phyloP scores from a whole-genome alignment of 2,113 vertebrate species.

The Proterorhinus semilunaris region DNA sequence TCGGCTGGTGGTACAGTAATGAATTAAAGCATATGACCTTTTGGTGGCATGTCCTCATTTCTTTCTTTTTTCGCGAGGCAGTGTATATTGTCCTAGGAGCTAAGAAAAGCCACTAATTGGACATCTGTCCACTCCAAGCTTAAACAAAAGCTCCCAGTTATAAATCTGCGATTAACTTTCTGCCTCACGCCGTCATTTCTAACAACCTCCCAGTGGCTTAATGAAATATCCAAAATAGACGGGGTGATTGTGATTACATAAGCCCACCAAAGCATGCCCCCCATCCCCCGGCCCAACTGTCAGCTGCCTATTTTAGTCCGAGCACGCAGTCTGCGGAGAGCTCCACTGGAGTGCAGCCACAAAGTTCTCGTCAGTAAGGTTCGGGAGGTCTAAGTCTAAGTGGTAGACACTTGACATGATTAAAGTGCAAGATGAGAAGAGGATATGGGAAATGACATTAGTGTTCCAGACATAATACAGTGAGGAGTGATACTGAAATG shows the following conservation, averaged over 20 bases:
- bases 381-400: constrained; percentile 18
- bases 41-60: too few species aligned
- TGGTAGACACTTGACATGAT: constrained; percentile 11
- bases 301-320: constrained; percentile 57
- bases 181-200: not conserved
- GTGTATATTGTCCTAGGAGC: too few species aligned
- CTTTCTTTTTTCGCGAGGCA: too few species aligned
- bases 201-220: not conserved
- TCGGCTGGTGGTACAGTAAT: too few species aligned
- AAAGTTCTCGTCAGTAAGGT: constrained; percentile 23
- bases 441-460: constrained; percentile 11
- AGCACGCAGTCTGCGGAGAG: constrained; percentile 49
- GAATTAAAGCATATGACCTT: too few species aligned
- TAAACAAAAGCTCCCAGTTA: not conserved
- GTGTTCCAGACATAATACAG: constrained; percentile 14
- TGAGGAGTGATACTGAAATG: not conserved
- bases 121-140: not conserved
- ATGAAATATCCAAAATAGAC: constrained; percentile 2
- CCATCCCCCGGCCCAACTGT: constrained; percentile 30
- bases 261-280: constrained; percentile 4
- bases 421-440: constrained; percentile 1
- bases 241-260: constrained; percentile 4
- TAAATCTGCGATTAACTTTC: constrained; percentile 6
- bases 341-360: constrained; percentile 44
- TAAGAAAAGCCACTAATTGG: not conserved